Percentiles rank a stretch among this genome's conserved stretches.
Conservation (phyloP, 1,140 invertebrate genomes). For the Solenopsis fugax region DNA sequence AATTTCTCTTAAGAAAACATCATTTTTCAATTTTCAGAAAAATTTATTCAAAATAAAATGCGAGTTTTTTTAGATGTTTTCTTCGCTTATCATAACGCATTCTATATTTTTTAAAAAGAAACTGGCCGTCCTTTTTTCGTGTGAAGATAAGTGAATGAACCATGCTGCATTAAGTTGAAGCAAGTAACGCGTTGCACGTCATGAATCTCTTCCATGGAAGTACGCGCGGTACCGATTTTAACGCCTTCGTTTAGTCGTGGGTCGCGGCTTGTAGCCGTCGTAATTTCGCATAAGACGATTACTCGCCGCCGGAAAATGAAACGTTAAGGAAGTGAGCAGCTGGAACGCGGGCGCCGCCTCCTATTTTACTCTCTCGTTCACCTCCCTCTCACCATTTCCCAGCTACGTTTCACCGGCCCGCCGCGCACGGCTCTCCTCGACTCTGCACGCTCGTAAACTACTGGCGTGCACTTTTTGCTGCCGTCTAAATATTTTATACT, state of each 20-base stretch:
- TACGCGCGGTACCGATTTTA: conserved; percentile 24
- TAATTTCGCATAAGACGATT: conserved; percentile 66
- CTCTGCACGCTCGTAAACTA: conserved; percentile 64
- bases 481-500: conserved; percentile 61
- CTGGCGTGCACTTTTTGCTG: conserved; percentile 61
- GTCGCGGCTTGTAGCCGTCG: conserved; percentile 49
- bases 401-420: conserved; percentile 1
- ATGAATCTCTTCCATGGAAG: conserved; percentile 1
- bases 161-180: background rate
- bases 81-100: background rate
- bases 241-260: conserved; percentile 41
- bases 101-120: background rate
- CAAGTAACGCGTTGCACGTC: conserved; percentile 6
- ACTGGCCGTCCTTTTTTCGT: background rate
- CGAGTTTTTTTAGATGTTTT: background rate
- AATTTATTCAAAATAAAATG: background rate
- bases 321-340: conserved; percentile 50
- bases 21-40: background rate
- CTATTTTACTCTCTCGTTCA: conserved; percentile 52
- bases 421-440: conserved; percentile 38
- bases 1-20: background rate
- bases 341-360: conserved; percentile 53
- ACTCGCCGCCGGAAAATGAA: conserved; percentile 61
- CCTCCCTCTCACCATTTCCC: conserved; percentile 27
- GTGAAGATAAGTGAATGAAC: background rate